Percentiles rank a stretch among this genome's conserved stretches.
These are phyloP conservation scores for Clarias batrachus DNA, from an alignment of 2,113 vertebrate species.

Conservation along the genomic window DNA sequence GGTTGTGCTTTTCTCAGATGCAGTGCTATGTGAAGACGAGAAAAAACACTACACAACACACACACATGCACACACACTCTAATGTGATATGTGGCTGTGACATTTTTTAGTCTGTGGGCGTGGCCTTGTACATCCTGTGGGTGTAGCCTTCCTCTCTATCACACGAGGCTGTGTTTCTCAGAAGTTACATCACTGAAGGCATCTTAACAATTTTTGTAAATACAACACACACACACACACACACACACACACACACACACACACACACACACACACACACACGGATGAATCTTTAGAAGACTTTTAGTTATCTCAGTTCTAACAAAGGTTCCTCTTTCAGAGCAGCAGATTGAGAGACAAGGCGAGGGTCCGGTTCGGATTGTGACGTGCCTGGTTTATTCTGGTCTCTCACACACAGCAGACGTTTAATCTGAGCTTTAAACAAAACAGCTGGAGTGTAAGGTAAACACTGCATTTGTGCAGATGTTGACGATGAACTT, in stretches of 20 bases:
- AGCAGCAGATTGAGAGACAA: background rate
- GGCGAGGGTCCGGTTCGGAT: background rate
- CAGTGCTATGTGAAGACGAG: background rate
- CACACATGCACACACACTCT: background rate
- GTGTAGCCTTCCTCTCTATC: background rate
- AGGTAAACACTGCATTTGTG: background rate
- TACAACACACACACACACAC: background rate
- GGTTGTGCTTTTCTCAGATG: background rate
- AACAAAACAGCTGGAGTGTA: background rate
- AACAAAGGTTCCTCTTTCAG: background rate
- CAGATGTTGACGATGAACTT: background rate
- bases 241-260: constrained; percentile 3
- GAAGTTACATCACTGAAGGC: background rate
- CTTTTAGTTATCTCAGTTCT: background rate
- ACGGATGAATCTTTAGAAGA: background rate
- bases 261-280: background rate
- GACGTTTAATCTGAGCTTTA: background rate
- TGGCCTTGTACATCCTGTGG: background rate
- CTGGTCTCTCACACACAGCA: background rate
- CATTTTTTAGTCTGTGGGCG: background rate
- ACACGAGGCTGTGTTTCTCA: background rate
- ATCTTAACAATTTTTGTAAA: background rate
- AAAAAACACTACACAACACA: background rate
- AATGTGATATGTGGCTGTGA: background rate
- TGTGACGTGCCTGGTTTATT: background rate